Percentiles rank a stretch among this genome's conserved stretches.
These are phyloP conservation scores for Thunnus albacares DNA, from an alignment of 2,797 vertebrate species.

Conservation along the genomic window DNA sequence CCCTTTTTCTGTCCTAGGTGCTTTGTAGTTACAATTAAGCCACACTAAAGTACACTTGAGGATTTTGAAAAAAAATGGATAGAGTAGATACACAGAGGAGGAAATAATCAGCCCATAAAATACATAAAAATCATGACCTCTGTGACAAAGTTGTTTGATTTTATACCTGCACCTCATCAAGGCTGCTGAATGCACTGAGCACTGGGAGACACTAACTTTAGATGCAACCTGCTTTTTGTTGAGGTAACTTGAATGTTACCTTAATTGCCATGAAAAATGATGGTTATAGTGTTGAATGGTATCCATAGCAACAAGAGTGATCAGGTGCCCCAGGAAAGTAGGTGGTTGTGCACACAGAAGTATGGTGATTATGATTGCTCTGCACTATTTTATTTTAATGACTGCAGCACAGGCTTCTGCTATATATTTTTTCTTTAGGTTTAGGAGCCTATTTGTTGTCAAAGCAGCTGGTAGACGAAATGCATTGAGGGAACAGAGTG, in stretches of 20 bases:
- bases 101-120: neutral
- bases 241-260: constrained; percentile 27
- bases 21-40: too few relatives aligned
- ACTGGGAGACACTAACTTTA: neutral
- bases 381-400: constrained; percentile 23
- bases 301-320: constrained; percentile 67
- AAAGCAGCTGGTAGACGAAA: neutral
- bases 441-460: neutral
- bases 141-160: neutral
- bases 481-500: neutral
- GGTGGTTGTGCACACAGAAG: constrained; percentile 30
- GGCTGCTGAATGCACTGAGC: neutral
- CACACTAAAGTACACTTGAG: too few relatives aligned
- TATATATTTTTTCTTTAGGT: neutral
- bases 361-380: constrained; percentile 44
- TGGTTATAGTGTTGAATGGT: constrained; percentile 43
- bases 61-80: too few relatives aligned
- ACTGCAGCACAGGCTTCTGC: neutral
- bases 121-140: too few relatives aligned
- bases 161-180: neutral
- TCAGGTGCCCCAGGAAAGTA: constrained; percentile 32
- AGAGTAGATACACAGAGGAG: neutral
- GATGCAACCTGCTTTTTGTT: constrained; percentile 1
- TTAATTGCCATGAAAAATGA: constrained; percentile 30
- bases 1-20: too few relatives aligned